Evolutionary conservation across 2,888 invertebrate genomes (phyloP).

Genomic region (Eudasyphora cyanicolor): DNA sequence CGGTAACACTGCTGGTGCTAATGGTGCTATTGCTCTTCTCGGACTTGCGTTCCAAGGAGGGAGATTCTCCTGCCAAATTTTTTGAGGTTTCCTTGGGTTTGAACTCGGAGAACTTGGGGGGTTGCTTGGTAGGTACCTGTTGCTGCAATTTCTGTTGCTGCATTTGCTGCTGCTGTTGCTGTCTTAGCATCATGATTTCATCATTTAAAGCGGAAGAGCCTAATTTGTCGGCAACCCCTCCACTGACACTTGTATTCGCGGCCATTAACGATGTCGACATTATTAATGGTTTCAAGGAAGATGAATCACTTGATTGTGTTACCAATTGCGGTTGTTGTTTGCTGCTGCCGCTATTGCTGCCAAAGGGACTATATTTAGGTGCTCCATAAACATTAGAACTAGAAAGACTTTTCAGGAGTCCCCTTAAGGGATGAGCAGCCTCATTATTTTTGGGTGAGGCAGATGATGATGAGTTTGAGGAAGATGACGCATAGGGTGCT

Average conservation of each 20-base stretch:
- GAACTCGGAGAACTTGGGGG: not conserved
- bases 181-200: conserved; percentile 67
- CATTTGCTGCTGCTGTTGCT: conserved; percentile 55
- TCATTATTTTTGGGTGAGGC: conserved; percentile 47
- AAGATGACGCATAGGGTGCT: conserved; percentile 52
- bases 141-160: conserved; percentile 56
- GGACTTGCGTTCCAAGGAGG: conserved; percentile 77
- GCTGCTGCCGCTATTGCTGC: conserved; percentile 53
- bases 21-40: conserved; percentile 78
- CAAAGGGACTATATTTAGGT: conserved; percentile 71
- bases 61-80: conserved; percentile 66
- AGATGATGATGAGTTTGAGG: conserved; percentile 44
- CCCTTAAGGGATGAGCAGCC: conserved; percentile 62
- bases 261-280: conserved; percentile 67
- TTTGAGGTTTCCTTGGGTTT: conserved; percentile 29
- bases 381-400: conserved; percentile 77
- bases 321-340: conserved; percentile 32
- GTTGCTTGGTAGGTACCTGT: conserved; percentile 48
- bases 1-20: conserved; percentile 76
- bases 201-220: conserved; percentile 65
- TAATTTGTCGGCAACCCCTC: conserved; percentile 41
- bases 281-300: conserved; percentile 46
- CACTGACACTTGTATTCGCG: conserved; percentile 34
- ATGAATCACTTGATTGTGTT: conserved; percentile 56
- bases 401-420: conserved; percentile 78